phyloP scores from a whole-genome alignment of 2,113 vertebrate species.

The Sapayoa aenigma region DNA sequence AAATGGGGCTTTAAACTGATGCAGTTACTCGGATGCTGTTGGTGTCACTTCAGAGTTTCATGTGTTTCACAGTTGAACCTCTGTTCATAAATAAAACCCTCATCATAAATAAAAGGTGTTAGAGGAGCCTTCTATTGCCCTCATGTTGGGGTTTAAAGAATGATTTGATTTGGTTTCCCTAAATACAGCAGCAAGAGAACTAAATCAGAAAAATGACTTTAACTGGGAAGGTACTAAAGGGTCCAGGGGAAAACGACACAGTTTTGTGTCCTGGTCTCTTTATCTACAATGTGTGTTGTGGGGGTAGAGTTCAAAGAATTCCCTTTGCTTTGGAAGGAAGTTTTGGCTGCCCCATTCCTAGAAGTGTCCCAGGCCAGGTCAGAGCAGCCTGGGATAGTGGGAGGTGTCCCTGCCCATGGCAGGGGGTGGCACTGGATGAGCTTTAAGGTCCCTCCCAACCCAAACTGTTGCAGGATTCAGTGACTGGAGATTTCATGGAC shows the following conservation, averaged over 20 bases:
- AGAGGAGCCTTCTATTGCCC: neutral
- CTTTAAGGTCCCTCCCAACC: neutral
- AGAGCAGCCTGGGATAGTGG: neutral
- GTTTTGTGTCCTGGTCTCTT: neutral
- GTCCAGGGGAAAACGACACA: neutral
- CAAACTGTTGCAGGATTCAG: neutral
- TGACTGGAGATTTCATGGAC: accelerated
- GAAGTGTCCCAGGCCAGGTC: too few species aligned
- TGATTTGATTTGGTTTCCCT: neutral
- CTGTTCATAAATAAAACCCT: too few species aligned
- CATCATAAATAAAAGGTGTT: neutral
- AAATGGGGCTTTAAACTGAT: neutral
- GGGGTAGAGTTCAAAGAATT: neutral
- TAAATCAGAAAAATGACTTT: neutral
- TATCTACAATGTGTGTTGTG: neutral
- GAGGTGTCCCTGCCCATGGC: neutral
- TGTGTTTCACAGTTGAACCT: neutral
- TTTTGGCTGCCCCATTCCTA: neutral
- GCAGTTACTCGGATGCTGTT: neutral
- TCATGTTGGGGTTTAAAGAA: neutral
- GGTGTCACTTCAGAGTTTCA: neutral
- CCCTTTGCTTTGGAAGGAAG: neutral
- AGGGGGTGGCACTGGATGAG: neutral
- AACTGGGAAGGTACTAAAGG: neutral
- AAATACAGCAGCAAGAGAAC: neutral